These are phyloP conservation scores for Trissolcus brochymenae DNA, from an alignment of 2,888 invertebrate genomes.

Conservation along the genomic window DNA sequence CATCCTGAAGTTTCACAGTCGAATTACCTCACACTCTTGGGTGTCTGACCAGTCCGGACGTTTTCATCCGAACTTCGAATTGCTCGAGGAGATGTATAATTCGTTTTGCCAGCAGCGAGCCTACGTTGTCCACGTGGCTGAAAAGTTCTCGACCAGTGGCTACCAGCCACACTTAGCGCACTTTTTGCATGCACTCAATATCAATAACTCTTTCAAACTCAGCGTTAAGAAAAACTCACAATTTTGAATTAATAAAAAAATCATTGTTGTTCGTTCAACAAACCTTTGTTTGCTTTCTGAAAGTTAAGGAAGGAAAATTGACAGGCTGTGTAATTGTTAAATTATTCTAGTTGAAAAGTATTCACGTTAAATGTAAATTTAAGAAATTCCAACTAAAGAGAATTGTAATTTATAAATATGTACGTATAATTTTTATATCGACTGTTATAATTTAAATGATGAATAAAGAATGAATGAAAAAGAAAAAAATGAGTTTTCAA, in stretches of 20 bases:
- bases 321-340: no score
- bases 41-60: conserved; percentile 77
- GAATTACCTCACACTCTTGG: conserved; percentile 80
- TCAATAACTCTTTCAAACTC: conserved; percentile 78
- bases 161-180: conserved; percentile 83
- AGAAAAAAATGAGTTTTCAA: no score
- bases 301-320: no score
- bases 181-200: conserved; percentile 81
- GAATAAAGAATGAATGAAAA: no score
- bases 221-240: conserved; percentile 46
- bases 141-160: conserved; percentile 81
- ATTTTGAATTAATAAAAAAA: conserved; percentile 7
- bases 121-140: conserved; percentile 81
- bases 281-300: no score
- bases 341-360: no score
- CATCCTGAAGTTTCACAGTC: conserved; percentile 83
- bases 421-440: no score
- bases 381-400: no score
- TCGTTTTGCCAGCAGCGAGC: conserved; percentile 80
- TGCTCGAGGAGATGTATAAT: conserved; percentile 80
- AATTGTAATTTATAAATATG: no score
- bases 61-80: conserved; percentile 80
- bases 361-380: no score
- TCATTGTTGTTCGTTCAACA: no score
- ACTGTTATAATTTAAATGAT: no score